Evolutionary conservation across 2,888 invertebrate genomes (phyloP).

Genomic region (Nomada ruficornis): DNA sequence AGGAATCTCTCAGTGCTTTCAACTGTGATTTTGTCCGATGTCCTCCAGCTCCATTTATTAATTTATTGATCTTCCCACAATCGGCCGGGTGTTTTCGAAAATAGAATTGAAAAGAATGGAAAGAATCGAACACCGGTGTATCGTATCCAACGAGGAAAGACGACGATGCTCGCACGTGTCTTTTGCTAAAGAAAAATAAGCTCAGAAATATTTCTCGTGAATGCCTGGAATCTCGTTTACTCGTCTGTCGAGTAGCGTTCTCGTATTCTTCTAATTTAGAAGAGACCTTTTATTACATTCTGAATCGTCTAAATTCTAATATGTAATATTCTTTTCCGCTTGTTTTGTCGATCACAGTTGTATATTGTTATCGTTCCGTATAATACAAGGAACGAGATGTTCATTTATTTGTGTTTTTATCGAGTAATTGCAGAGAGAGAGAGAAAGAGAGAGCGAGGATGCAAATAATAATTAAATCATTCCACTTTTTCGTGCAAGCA

Average conservation of each 20-base stretch:
- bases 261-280: not conserved
- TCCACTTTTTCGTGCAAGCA: constrained; percentile 50
- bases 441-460: constrained; percentile 2
- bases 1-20: constrained; percentile 57
- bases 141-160: constrained; percentile 36
- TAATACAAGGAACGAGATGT: not conserved
- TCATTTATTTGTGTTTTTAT: not conserved
- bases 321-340: not conserved
- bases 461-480: constrained; percentile 52
- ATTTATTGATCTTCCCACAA: constrained; percentile 31
- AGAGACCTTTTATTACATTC: constrained; percentile 1
- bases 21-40: constrained; percentile 62
- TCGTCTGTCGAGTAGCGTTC: constrained; percentile 13
- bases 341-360: constrained; percentile 5
- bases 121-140: not conserved
- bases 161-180: constrained; percentile 41
- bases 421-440: not conserved
- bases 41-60: constrained; percentile 41
- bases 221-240: constrained; percentile 35
- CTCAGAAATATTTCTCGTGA: constrained; percentile 20
- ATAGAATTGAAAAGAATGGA: not conserved
- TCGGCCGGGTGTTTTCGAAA: not conserved
- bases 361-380: not conserved
- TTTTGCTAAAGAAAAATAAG: constrained; percentile 53
- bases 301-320: constrained; percentile 8